Base-by-base conservation (phyloP, 2,113 vertebrate genomes). In the Carassius auratus region DNA sequence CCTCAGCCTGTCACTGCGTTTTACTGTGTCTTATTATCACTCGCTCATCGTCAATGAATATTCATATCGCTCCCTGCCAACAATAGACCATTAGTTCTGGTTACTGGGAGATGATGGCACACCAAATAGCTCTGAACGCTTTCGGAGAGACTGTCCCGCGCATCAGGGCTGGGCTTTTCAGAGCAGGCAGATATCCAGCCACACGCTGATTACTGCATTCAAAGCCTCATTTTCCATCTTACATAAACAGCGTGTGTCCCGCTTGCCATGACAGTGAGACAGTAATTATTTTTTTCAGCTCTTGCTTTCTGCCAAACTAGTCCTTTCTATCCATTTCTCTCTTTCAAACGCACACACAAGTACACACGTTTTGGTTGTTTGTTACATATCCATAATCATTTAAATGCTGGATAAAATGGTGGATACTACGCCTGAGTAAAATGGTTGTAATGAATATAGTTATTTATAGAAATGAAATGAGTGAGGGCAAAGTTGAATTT, bases 51-150 rank as follows among this genome's bases (percentile, higher is more conserved):
- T 66, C 50, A 68, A 79, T 92, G 84, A 90, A 90, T 89, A 90
- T 90, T 90, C 88, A 87, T 88, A 55, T 55, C 73, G 62, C 80
- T 85, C 61, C 84, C 81, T 89, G 75, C 87, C 86, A 88, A 88
- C 87, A 90, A 85, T 83, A 83, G 86, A 79, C 50, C 84, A 86
- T 90, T 90, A 88, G 88, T 86, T 90, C 66, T 87, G 88, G 71
- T 84, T 84, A 73, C 87, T 84, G 88, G 76, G 83, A 77, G 68
- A 86, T 85, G 86, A 85, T 85, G 71, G 83, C 75, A 75, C 86
- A 83, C 66, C 86, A 81, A 85, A 89, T 81, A 76, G 89, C 87
- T 82, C 85, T 42, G 84, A 83, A 73, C 86, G 10, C 33, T 62
- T n/a, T 59, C 8, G 7, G 48, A 19, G 71, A 83, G 82, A 77